Evolutionary conservation across 1,140 invertebrate genomes (phyloP).

Genomic region (Metopolophium dirhodum): DNA sequence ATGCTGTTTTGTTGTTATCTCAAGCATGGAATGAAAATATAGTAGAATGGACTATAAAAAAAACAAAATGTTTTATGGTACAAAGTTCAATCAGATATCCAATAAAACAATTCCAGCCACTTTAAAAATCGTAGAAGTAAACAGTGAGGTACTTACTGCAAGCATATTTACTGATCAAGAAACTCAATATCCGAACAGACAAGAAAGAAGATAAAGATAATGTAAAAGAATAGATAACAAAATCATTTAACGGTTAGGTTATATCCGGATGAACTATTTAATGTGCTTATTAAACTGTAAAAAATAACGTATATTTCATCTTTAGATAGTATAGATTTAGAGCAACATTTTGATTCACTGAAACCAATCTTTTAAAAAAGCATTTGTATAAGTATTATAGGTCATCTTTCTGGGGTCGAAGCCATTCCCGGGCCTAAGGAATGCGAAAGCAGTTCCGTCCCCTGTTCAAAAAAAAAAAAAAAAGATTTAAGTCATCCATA

Average conservation of each 20-base stretch:
- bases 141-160: background rate
- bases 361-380: too few species aligned
- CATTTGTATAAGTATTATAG: too few species aligned
- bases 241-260: too few species aligned
- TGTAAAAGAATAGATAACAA: background rate
- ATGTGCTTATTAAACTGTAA: background rate
- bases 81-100: background rate
- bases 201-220: background rate
- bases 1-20: background rate
- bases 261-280: too few species aligned
- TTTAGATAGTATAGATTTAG: too few species aligned
- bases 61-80: background rate
- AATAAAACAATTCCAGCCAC: background rate
- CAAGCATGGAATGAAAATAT: background rate
- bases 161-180: background rate
- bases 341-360: too few species aligned
- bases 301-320: background rate
- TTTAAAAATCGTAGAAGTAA: background rate
- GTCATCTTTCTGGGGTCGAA: too few species aligned
- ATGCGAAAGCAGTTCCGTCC: too few species aligned
- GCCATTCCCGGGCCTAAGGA: too few species aligned
- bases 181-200: background rate
- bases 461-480: too few species aligned
- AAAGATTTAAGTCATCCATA: too few species aligned
- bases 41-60: background rate